Conservation (phyloP, 2,797 vertebrate genomes). For the Cephalopachus bancanus region DNA sequence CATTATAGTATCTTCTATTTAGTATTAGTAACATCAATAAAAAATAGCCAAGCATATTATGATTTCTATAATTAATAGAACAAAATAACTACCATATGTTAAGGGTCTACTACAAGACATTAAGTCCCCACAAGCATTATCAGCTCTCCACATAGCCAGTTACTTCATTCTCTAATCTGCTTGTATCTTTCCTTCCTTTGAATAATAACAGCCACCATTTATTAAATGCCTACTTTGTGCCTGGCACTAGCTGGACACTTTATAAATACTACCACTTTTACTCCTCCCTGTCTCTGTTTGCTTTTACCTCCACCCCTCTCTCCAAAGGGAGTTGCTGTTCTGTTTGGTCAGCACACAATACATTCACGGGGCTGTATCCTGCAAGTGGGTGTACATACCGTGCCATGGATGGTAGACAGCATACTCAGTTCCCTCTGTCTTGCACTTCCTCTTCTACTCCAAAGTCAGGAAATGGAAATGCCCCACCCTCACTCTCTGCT, state of each 20-base stretch:
- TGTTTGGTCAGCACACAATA: not conserved
- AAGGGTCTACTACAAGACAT: slow-evolving; percentile 2
- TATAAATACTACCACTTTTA: not conserved
- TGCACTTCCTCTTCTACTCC: not conserved
- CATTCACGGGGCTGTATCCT: not conserved
- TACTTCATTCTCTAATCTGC: slow-evolving; percentile 37
- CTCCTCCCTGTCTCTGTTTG: not conserved
- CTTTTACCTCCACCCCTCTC: not conserved
- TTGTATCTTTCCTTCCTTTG: slow-evolving; percentile 22
- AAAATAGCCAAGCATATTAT: slow-evolving; percentile 15
- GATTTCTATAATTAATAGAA: slow-evolving; percentile 49
- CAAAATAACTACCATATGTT: slow-evolving; percentile 33
- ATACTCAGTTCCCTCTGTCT: not conserved
- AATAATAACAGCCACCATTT: slow-evolving; percentile 28
- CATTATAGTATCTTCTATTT: slow-evolving; percentile 19
- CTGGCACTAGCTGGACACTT: not conserved
- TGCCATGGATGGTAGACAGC: not conserved
- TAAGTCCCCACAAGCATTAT: not conserved
- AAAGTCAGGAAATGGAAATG: not conserved
- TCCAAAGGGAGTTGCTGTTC: not conserved
- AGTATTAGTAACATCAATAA: slow-evolving; percentile 33
- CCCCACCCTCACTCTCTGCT: too few species aligned
- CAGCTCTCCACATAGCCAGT: not conserved
- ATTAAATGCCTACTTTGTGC: not conserved
- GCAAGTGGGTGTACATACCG: not conserved